Evolutionary conservation across 2,113 vertebrate genomes (phyloP), one percentile per base, ranked within the genome.

Genomic region (Ptilonorhynchus violaceus): DNA sequence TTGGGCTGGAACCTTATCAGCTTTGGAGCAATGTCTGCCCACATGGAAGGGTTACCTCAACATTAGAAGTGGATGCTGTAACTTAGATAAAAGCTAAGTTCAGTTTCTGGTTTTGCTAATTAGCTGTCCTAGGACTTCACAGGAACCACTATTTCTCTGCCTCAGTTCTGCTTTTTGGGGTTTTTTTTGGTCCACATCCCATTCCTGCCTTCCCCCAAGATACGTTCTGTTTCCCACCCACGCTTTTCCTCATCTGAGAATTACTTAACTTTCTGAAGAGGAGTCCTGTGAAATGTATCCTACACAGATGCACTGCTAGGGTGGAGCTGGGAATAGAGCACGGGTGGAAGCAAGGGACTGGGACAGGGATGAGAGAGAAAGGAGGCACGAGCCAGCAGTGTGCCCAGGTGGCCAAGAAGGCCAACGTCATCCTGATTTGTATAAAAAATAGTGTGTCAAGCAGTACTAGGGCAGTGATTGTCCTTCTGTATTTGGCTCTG

Each of bases 251-350:
- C 95, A 92, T 93, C 91, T 93, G 64, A 77, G 69, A 91, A 89
- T 95, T 92, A 80, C 70, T 92, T 94, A 90, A 92, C 78, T 94
- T 92, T 92, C 55, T 95, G 92, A 94, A 94, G 93, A 92, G 92
- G 88, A 97, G 91, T 90, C 76, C 86, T 95, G 91, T 84, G 91
- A 95, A 96, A 92, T 81, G 24, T 86, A 74, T 95, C 86, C 86
- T 90, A 90, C 92, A 84, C 88, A 93, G 55, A 92, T 77, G 68
- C 79, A 59, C 55, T 95, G 88, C 64, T 89, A 62, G 68, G 91
- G 86, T 42, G 83, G 86, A 86, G 59, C 83, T 93, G 76, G 92
- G 92, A 96, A 96, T 70, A 95, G 63, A 93, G 79, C 50, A 86
- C n/a, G 68, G 42, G 39, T 86, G 60, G 68, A 94, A 88, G 58